These are phyloP conservation scores for Drosophila prosaltans DNA, from an alignment of 1,140 invertebrate species.

Conservation along the genomic window DNA sequence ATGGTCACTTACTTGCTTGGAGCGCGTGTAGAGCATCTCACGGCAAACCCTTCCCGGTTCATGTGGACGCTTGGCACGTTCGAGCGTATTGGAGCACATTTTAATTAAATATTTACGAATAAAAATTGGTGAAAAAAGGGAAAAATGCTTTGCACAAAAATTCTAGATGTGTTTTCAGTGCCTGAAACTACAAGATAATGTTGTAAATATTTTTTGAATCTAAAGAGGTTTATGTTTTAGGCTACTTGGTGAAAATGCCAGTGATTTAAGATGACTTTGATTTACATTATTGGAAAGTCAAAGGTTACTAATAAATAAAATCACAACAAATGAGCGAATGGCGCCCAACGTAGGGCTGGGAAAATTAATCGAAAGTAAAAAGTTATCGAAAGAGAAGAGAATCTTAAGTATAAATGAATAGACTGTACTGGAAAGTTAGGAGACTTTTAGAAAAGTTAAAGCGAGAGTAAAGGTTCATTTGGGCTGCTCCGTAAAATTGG, in stretches of 20 bases:
- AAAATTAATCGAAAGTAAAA: no score
- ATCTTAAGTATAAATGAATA: no score
- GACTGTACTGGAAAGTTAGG: no score
- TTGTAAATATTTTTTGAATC: slow-evolving; percentile 34
- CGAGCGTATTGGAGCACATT: slow-evolving; percentile 51
- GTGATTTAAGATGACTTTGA: not conserved
- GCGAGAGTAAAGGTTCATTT: no score
- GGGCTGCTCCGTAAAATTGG: no score
- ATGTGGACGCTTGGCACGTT: slow-evolving; percentile 63
- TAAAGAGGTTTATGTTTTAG: slow-evolving; percentile 37
- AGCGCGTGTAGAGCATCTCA: slow-evolving; percentile 55
- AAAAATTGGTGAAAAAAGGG: slow-evolving; percentile 5
- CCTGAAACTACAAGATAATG: slow-evolving; percentile 27
- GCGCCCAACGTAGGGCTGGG: no score
- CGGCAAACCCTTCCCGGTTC: slow-evolving; percentile 72
- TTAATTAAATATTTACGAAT: slow-evolving; percentile 1
- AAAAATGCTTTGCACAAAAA: not conserved
- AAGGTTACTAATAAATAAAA: not conserved
- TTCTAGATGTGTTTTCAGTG: not conserved
- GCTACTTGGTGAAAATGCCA: slow-evolving; percentile 60
- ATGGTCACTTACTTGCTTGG: slow-evolving; percentile 54
- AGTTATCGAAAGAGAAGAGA: no score
- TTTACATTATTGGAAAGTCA: not conserved
- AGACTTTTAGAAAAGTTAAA: no score
- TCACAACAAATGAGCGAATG: not conserved